Evolutionary conservation across 2,797 vertebrate genomes (phyloP), one percentile per base, ranked within the genome.

Genomic region (Cryptoblepharus egeriae): DNA sequence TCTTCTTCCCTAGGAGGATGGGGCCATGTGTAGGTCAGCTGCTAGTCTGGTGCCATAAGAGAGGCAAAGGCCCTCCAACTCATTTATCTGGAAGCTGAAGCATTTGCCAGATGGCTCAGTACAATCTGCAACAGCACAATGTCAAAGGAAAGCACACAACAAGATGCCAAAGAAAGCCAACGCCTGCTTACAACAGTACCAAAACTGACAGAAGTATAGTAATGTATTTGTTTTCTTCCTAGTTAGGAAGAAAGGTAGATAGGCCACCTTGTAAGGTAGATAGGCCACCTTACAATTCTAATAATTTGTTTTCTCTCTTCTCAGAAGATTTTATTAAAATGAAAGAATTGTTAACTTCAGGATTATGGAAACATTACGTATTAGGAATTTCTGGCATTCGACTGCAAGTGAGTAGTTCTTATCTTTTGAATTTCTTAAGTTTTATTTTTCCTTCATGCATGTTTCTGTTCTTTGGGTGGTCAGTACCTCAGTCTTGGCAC

Each of bases 31-130:
- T 8, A 90, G 68, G 88, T 84, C 80, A 88, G 68, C 64, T 88
- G 70, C 69, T 87, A 70, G 58, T 88, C 77, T 90, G 91, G 87
- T 24, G 42, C 84, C 85, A 90, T 2, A 0, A 83, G 80, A 86
- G 79, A 88, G 35, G 76, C 52, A 90, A 89, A 63, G 30, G 68
- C 63, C 86, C 45, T 88, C 77, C 72, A 87, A 37, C 64, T 88
- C 75, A 82, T 92, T 92, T 92, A 89, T 88, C 88, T 90, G 88
- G 89, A 91, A 68, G 57, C 57, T 67, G 86, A 83, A 90, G 49
- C 79, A 80, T 86, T 49, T 90, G 89, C 85, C 91, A 94, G 87
- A 88, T 84, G 83, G 80, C 81, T 83, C 89, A 86, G 86, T 85
- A 86, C 84, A 90, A 80, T 85, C 80, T 81, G 84, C 85, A 89